These are phyloP conservation scores for Adela reaumurella DNA, from an alignment of 2,888 invertebrate species.

Conservation along the genomic window DNA sequence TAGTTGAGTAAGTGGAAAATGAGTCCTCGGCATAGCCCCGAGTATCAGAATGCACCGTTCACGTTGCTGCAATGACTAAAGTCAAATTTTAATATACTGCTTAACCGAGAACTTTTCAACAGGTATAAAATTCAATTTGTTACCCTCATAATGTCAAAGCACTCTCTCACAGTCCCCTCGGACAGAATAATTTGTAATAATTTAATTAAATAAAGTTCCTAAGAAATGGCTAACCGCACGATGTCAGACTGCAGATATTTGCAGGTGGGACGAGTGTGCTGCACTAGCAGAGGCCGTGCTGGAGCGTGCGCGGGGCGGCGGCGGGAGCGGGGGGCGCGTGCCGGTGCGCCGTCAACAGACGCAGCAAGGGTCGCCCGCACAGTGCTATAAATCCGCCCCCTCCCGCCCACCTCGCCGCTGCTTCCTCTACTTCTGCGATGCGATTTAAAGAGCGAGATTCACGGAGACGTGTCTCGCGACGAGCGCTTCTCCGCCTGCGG, in stretches of 20 bases:
- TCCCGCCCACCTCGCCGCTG: conserved; percentile 43
- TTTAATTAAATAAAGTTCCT: conserved; percentile 3
- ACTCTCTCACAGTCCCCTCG: conserved; percentile 3
- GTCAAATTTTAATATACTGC: no score
- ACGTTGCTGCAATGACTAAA: no score
- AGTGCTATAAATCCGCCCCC: conserved; percentile 33
- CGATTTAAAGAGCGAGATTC: conserved; percentile 83
- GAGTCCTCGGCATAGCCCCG: no score
- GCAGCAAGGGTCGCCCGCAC: conserved; percentile 42
- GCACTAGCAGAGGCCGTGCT: conserved; percentile 42
- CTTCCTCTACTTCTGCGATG: conserved; percentile 83
- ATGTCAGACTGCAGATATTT: no score
- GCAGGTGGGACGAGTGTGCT: conserved; percentile 1
- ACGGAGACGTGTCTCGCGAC: conserved; percentile 55
- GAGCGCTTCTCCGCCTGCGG: conserved; percentile 34
- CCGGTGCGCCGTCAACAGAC: conserved; percentile 50
- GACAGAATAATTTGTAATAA: conserved; percentile 7
- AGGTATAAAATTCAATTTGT: no score
- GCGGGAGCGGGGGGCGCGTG: conserved; percentile 18
- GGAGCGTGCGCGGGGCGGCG: conserved; percentile 21
- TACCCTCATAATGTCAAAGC: no score
- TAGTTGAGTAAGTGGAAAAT: no score
- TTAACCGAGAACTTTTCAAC: no score
- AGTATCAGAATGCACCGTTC: no score
- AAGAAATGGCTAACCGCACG: no score